Evolutionary conservation across 2,888 invertebrate genomes (phyloP), one percentile per base, ranked within the genome.

Genomic region (Eupithecia centaureata): DNA sequence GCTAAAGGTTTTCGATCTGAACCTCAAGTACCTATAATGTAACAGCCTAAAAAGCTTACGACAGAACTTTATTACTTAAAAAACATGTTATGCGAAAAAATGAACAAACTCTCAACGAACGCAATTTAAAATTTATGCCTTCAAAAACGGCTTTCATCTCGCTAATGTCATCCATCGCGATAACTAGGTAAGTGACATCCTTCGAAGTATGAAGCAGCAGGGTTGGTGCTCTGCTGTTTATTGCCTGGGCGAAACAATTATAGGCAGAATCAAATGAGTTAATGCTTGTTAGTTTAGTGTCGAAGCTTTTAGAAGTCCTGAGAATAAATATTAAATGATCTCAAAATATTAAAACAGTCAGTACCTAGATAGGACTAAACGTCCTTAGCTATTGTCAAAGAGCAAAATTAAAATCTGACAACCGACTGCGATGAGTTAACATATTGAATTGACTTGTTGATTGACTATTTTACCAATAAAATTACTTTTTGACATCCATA

Each of bases 111-210:
- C 65, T 65, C 73, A 71, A 73, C 68, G 67, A 75, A 82, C 78
- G 81, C 82, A 87, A 88, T 89, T 88, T 89, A 85, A 89, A 88
- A 88, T 90, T 87, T 85, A 86, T 83, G 85, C 81, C 83, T 85
- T 83, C 85, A 85, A 87, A 88, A 90, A 87, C 85, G 83, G 82
- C 87, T 89, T 88, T 87, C 85, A 88, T 88, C 86, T 84, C 82
- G 80, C 77, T 88, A 87, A 86, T 86, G 82, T 83, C 81, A 87
- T 86, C 82, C 80, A 79, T 82, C 79, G 76, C 78, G 79, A 80
- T 83, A 82, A 82, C 82, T 85, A 82, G 84, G 85, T 84, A 82
- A 85, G 85, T 84, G 81, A 82, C 83, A 78, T 78, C 80, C 78
- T 75, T 76, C 75, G 66, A 71, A 72, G 74, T 72, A 68, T 73